These are phyloP conservation scores for Crocuta crocuta DNA, from an alignment of 2,113 vertebrate species.

Conservation along the genomic window DNA sequence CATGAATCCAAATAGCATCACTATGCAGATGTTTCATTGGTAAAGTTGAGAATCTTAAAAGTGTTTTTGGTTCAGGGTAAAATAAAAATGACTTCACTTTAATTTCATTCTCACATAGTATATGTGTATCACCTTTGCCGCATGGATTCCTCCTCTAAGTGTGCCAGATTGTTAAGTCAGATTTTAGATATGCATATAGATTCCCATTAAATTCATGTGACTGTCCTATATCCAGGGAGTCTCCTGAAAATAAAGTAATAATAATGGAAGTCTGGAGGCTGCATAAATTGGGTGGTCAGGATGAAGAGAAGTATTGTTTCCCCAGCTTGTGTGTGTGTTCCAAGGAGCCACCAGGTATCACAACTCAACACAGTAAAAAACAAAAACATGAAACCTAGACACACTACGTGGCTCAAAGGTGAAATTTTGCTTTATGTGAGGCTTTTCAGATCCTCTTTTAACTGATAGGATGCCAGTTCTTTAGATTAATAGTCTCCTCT, in stretches of 20 bases:
- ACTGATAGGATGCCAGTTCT: background rate
- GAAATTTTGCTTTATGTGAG: constrained; percentile 3
- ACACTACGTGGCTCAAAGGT: background rate
- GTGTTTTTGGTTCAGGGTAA: background rate
- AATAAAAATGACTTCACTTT: background rate
- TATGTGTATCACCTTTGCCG: background rate
- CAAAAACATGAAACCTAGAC: background rate
- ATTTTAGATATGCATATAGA: background rate
- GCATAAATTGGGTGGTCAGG: background rate
- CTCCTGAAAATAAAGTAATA: background rate
- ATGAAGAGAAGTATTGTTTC: background rate
- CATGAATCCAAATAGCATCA: background rate
- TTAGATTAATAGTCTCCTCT: constrained; percentile 5
- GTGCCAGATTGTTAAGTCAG: background rate
- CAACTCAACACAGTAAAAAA: background rate
- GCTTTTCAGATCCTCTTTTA: background rate
- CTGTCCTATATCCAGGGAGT: background rate
- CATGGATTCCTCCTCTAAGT: background rate
- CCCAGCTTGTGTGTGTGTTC: background rate
- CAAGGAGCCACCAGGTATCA: background rate
- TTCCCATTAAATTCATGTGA: background rate
- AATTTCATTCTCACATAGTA: background rate
- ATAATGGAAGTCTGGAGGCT: background rate
- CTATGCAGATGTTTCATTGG: background rate
- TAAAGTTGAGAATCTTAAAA: background rate